Percentiles rank a stretch among this genome's conserved stretches.
These are phyloP conservation scores for Eilema griseolum DNA, from an alignment of 2,888 invertebrate genomes.

Conservation along the genomic window DNA sequence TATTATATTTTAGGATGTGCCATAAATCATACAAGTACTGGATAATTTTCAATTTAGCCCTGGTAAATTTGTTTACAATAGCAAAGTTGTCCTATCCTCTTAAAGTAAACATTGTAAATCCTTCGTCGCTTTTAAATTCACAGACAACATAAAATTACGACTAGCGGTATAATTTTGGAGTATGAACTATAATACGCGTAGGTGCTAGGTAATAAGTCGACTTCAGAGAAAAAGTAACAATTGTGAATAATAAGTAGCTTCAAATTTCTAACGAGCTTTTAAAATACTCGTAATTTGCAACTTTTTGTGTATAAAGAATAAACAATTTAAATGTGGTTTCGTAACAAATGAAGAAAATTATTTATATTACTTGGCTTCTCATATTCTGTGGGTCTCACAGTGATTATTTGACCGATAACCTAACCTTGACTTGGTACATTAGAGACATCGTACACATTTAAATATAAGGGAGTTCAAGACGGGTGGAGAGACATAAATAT, in stretches of 20 bases:
- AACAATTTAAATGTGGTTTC: not conserved
- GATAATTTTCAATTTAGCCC: slow-evolving; percentile 28
- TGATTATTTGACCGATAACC: no score
- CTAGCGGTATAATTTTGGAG: not conserved
- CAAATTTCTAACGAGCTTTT: not conserved
- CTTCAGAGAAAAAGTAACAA: not conserved
- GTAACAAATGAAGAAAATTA: not conserved
- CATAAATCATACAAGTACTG: slow-evolving; percentile 32
- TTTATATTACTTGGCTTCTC: not conserved
- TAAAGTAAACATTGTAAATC: slow-evolving; percentile 44
- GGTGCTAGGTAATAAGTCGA: not conserved
- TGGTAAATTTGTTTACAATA: slow-evolving; percentile 39
- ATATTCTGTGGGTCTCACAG: no score
- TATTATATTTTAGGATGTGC: slow-evolving; percentile 4
- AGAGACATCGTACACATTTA: no score
- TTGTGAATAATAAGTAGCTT: not conserved
- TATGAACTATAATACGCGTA: not conserved
- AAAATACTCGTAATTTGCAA: not conserved
- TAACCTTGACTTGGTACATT: no score
- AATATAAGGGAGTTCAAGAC: no score
- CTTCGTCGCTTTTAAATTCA: slow-evolving; percentile 44
- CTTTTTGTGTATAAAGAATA: not conserved
- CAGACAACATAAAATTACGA: slow-evolving; percentile 16
- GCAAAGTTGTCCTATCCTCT: slow-evolving; percentile 33
- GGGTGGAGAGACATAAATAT: no score